A percentile compares a stretch with the other conserved stretches of the same genome.
phyloP scores from a whole-genome alignment of 2,888 invertebrate genomes.

The Scaptomyza cyrtandrae region DNA sequence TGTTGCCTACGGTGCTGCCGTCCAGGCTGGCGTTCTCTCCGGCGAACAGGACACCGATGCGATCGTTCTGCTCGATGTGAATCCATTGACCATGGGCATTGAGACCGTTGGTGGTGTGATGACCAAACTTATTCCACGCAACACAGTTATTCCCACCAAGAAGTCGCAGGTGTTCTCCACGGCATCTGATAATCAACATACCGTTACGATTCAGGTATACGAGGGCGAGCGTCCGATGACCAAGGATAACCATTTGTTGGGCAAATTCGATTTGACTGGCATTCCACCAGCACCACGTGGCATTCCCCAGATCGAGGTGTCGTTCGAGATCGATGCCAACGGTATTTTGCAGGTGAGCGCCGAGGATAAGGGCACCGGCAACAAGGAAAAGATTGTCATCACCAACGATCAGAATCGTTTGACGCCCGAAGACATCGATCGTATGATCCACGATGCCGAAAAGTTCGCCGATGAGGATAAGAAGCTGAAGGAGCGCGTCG shows the following conservation, averaged over 20 bases:
- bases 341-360: conserved; percentile 98
- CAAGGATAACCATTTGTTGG: conserved; percentile 99
- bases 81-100: conserved; percentile 99
- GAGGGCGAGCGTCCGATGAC: conserved; percentile 99
- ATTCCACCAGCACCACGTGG: conserved; percentile 98
- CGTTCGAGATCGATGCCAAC: conserved; percentile 97
- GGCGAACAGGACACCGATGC: conserved; percentile 98
- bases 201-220: conserved; percentile 99
- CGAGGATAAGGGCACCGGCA: conserved; percentile 99
- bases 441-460: conserved; percentile 99
- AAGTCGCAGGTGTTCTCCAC: conserved; percentile 99
- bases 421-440: conserved; percentile 98
- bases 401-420: conserved; percentile 99
- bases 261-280: conserved; percentile 98
- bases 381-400: conserved; percentile 99
- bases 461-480: conserved; percentile 99
- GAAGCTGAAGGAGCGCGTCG: conserved; percentile 97
- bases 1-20: conserved; percentile 99
- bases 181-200: conserved; percentile 99
- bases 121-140: conserved; percentile 98
- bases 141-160: conserved; percentile 99
- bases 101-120: conserved; percentile 99
- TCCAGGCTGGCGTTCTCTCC: conserved; percentile 98
- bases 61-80: conserved; percentile 98
- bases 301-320: conserved; percentile 97